A percentile compares a stretch with the other conserved stretches of the same genome.
Evolutionary conservation across 2,797 vertebrate species (phyloP).

Genomic region (Falco berigora): DNA sequence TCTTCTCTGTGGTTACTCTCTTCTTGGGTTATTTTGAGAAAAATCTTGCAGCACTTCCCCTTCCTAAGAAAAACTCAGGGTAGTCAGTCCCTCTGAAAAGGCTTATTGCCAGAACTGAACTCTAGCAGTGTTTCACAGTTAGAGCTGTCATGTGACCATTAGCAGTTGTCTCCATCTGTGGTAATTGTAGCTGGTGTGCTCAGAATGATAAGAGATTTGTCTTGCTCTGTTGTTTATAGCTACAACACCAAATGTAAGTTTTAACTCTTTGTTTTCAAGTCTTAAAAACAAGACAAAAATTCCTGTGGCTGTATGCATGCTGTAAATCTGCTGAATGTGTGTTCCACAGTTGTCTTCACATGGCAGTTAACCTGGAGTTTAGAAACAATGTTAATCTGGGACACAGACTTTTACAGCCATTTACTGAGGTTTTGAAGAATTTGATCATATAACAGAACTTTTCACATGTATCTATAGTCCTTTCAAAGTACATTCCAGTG

Average conservation of each 20-base stretch:
- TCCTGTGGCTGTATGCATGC: not conserved
- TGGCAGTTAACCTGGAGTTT: not conserved
- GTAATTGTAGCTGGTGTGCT: not conserved
- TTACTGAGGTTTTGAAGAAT: not conserved
- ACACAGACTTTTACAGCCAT: not conserved
- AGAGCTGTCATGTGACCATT: not conserved
- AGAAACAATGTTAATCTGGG: not conserved
- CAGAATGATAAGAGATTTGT: constrained; percentile 22
- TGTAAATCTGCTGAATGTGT: not conserved
- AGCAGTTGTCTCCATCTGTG: not conserved
- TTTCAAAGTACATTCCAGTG: not conserved
- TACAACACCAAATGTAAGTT: not conserved
- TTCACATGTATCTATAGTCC: not conserved
- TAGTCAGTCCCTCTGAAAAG: not conserved
- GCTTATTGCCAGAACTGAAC: not conserved
- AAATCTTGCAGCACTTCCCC: not conserved
- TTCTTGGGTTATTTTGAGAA: not conserved
- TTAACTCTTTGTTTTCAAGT: not conserved
- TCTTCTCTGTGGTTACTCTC: not conserved
- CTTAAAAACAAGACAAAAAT: not conserved
- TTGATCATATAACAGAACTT: not conserved
- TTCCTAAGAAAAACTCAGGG: not conserved
- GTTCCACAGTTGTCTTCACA: not conserved
- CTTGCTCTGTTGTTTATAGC: not conserved
- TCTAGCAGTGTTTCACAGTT: not conserved